phyloP scores from a whole-genome alignment of 2,797 vertebrate genomes.

The Eulemur coronatus region DNA sequence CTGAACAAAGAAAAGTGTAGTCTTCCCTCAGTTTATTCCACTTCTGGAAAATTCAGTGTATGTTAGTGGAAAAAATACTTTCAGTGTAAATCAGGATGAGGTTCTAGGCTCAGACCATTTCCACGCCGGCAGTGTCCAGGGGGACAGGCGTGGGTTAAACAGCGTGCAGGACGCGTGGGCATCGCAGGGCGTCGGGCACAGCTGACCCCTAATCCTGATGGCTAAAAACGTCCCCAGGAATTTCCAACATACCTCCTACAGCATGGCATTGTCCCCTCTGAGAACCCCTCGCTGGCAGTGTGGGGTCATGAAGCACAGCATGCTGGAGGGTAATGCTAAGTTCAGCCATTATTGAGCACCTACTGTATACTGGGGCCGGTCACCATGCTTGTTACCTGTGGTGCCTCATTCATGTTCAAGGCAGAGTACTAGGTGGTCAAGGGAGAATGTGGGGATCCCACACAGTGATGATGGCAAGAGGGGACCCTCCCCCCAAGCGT shows the following conservation, averaged over 20 bases:
- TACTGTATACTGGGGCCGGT: neutral
- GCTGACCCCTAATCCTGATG: neutral
- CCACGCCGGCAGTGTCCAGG: too few species aligned
- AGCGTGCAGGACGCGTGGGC: neutral
- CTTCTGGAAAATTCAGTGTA: neutral
- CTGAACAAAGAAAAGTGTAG: neutral
- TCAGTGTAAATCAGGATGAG: neutral
- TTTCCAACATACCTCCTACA: neutral
- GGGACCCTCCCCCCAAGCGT: neutral
- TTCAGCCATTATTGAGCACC: too few species aligned
- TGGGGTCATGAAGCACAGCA: rapidly evolving
- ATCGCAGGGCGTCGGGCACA: neutral
- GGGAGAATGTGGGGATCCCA: too few species aligned
- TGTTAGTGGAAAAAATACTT: neutral
- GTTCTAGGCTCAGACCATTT: neutral
- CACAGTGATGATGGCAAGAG: neutral
- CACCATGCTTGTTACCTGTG: rapidly evolving
- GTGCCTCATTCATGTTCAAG: neutral
- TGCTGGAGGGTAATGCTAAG: neutral
- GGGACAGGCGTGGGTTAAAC: rapidly evolving
- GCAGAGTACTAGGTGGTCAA: neutral
- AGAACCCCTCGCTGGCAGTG: neutral
- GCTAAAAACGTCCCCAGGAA: neutral
- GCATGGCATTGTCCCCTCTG: neutral
- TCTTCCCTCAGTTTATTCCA: neutral